Evolutionary conservation across 2,113 vertebrate genomes (phyloP).

Genomic region (Phrynosoma blainvillii): DNA sequence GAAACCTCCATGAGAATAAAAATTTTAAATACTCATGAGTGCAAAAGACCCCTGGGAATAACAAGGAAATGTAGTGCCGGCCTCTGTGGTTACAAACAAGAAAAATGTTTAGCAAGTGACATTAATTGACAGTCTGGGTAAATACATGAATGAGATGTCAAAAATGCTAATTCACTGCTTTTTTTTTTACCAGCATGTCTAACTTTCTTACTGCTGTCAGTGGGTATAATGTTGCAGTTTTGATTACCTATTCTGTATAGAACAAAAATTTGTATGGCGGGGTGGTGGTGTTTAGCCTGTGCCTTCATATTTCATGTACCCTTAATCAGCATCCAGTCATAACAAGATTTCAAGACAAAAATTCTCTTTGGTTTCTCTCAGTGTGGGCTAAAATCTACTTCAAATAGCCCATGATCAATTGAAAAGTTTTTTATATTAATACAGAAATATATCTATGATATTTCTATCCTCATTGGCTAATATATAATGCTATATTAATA

Average conservation of each 20-base stretch:
- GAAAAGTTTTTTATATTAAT: neutral
- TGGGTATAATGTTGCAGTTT: conserved; percentile 24
- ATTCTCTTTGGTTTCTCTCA: neutral
- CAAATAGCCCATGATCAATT: neutral
- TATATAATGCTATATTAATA: neutral
- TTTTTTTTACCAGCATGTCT: conserved; percentile 49
- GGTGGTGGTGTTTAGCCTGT: neutral
- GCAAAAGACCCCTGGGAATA: conserved; percentile 62
- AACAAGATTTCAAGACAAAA: conserved; percentile 9
- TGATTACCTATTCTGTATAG: conserved; percentile 56
- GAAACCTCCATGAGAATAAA: conserved; percentile 48
- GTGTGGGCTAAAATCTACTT: neutral
- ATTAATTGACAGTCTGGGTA: conserved; percentile 46
- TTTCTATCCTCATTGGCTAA: too few relatives aligned
- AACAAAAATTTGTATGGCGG: conserved; percentile 37
- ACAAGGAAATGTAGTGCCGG: conserved; percentile 6
- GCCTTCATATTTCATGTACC: conserved; percentile 21
- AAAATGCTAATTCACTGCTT: conserved; percentile 56
- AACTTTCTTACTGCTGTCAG: conserved; percentile 58
- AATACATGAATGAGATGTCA: conserved; percentile 56
- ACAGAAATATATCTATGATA: too few relatives aligned
- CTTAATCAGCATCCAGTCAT: neutral
- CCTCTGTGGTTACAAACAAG: conserved; percentile 41
- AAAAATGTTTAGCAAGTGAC: conserved; percentile 52
- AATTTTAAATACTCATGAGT: conserved; percentile 59